Conservation (phyloP, 2,113 vertebrate species). For the Stictonetta naevosa region DNA sequence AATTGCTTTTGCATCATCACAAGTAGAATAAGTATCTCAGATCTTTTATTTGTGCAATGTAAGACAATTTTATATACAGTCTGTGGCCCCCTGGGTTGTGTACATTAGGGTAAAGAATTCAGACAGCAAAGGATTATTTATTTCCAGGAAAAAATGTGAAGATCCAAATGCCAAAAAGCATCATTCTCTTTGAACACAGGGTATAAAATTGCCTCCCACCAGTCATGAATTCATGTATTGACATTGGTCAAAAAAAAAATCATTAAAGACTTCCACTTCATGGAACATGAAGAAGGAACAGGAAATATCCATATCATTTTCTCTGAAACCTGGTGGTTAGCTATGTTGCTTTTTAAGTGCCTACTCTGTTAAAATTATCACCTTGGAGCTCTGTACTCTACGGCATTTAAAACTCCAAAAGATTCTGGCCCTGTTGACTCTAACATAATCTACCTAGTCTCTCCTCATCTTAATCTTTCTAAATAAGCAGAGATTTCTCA, state of each 20-base stretch:
- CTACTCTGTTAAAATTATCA: background rate
- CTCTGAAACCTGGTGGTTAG: background rate
- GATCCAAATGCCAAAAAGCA: background rate
- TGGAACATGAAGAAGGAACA: background rate
- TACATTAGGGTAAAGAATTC: background rate
- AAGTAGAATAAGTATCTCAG: background rate
- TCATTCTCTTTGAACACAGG: background rate
- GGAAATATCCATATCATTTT: background rate
- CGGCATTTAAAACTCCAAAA: background rate
- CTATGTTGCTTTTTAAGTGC: background rate
- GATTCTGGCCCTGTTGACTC: background rate
- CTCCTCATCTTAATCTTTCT: background rate
- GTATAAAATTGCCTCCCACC: background rate
- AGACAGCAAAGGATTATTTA: background rate
- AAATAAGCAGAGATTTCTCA: background rate
- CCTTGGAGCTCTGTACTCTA: background rate
- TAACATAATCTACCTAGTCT: background rate
- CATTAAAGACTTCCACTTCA: background rate
- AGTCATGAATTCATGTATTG: background rate
- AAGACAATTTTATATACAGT: background rate
- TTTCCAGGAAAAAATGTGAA: background rate
- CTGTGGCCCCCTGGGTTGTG: background rate
- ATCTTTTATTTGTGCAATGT: background rate
- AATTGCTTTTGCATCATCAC: background rate
- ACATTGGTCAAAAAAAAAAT: background rate